Evolutionary conservation across 2,888 invertebrate genomes (phyloP).

Genomic region (Xestia rhomboidea): DNA sequence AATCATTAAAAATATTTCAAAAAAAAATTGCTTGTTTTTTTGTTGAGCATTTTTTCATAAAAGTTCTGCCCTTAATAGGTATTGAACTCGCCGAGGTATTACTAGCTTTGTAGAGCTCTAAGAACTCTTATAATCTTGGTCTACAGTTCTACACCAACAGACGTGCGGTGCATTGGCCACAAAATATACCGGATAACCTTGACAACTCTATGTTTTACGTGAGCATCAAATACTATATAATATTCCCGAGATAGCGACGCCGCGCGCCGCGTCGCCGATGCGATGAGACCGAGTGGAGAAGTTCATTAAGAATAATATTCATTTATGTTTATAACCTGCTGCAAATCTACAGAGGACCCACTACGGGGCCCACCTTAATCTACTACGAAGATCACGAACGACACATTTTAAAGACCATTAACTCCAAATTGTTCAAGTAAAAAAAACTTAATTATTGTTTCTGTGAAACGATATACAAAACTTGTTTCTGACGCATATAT

Average conservation of each 20-base stretch:
- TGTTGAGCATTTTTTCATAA: not conserved
- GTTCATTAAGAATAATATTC: not conserved
- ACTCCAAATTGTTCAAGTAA: conserved; percentile 10
- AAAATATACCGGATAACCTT: conserved; percentile 41
- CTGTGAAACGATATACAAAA: conserved; percentile 20
- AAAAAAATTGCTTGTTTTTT: not conserved
- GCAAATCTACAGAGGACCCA: not conserved
- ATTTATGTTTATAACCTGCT: conserved; percentile 2
- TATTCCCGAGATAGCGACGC: conserved; percentile 9
- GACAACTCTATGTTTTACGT: conserved; percentile 31
- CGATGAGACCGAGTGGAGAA: not conserved
- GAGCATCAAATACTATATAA: conserved; percentile 28
- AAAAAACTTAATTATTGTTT: conserved; percentile 22
- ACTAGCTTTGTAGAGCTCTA: not conserved
- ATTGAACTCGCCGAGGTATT: not conserved
- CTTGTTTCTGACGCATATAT: conserved; percentile 28
- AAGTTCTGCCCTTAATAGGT: not conserved
- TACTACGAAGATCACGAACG: not conserved
- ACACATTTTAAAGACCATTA: conserved; percentile 15
- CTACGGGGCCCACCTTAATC: not conserved
- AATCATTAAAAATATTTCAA: too few species aligned
- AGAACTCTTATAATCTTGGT: not conserved
- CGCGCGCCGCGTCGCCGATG: not conserved
- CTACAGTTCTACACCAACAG: not conserved
- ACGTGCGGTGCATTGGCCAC: conserved; percentile 23